phyloP scores from a whole-genome alignment of 2,888 invertebrate species.

The Athetis lepigone region DNA sequence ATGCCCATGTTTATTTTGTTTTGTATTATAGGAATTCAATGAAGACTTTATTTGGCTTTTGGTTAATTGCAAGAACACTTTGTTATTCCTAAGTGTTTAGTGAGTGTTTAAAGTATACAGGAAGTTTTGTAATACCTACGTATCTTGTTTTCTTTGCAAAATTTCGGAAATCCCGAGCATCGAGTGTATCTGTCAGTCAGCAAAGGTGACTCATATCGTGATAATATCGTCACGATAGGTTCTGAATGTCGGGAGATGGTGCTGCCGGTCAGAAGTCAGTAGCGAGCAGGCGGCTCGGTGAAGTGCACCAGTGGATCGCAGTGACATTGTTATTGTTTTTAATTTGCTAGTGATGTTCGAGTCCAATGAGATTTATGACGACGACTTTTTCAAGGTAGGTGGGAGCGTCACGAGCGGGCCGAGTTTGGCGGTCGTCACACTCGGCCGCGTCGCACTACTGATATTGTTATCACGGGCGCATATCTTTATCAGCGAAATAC shows the following conservation, averaged over 20 bases:
- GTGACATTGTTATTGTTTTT: slow-evolving; percentile 54
- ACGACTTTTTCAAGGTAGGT: slow-evolving; percentile 65
- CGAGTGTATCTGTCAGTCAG: slow-evolving; percentile 5
- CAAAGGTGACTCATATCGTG: slow-evolving; percentile 40
- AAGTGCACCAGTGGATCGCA: slow-evolving; percentile 45
- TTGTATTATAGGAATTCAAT: background rate
- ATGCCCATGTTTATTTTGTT: slow-evolving; percentile 19
- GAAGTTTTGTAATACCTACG: background rate
- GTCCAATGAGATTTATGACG: slow-evolving; percentile 51
- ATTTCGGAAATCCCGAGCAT: slow-evolving; percentile 33
- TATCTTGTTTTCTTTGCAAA: slow-evolving; percentile 38
- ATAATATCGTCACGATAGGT: slow-evolving; percentile 25
- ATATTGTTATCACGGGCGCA: slow-evolving; percentile 16
- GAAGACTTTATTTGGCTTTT: background rate
- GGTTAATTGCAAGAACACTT: background rate
- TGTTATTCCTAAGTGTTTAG: background rate
- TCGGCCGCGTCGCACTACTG: background rate
- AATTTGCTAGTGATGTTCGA: slow-evolving; percentile 61
- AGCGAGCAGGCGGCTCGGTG: slow-evolving; percentile 26
- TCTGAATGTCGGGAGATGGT: background rate
- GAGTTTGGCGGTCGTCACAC: slow-evolving; percentile 6
- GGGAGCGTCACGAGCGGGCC: slow-evolving; percentile 20
- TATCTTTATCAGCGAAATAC: slow-evolving; percentile 8
- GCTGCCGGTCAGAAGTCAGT: slow-evolving; percentile 20
- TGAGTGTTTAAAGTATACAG: background rate